Base-by-base conservation (phyloP, 2,888 invertebrate species). In the Torymus auratus region DNA sequence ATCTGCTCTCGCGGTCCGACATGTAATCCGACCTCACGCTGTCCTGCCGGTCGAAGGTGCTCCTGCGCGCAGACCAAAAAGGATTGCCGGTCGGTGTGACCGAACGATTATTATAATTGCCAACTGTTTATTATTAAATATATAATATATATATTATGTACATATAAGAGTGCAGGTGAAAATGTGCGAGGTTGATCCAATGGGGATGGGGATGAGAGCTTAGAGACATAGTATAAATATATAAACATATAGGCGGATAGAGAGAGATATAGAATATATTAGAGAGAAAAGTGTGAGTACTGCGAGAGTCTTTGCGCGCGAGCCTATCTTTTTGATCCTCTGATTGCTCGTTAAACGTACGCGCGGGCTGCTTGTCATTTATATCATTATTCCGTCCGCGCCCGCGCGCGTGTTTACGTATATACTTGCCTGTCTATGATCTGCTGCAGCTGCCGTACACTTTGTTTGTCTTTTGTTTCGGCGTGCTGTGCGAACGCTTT, bases 11-110 rank as follows among this genome's bases (percentile, higher is more conserved):
- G 83, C 97, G 94, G 91, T 97, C 97, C 89, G 97, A 97, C 92
- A 96, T 94, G 92, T 97, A 97, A 90, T 97, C 97, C 1, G 96
- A 96, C 71, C 97, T 94, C 83, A 97, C 93, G 90, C 96, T 96
- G 92, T 97, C 97, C 92, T 97, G 97, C 14, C 97, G 94, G 91
- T 97, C 96, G 89, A 96, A 96, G 86, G 96, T 94, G 79, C 96
- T 95, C 88, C 96, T 97, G 93, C 28, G 28, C 28, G 4, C 28
- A 28, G 28, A 28, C 28, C 28, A 28, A 28, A 28, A 28, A 28
- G 28, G 5, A 28, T 28, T 2, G 28, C 28, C 28, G 28, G 28
- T 28, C 28, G 3, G 3, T 28, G 5, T 28, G 28, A 28, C 28
- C 28, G 28, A 0, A 28, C 28, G 28, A 28, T 28, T 28, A 28